Evolutionary conservation across 2,113 vertebrate species (phyloP).

Genomic region (Xenopus laevis): DNA sequence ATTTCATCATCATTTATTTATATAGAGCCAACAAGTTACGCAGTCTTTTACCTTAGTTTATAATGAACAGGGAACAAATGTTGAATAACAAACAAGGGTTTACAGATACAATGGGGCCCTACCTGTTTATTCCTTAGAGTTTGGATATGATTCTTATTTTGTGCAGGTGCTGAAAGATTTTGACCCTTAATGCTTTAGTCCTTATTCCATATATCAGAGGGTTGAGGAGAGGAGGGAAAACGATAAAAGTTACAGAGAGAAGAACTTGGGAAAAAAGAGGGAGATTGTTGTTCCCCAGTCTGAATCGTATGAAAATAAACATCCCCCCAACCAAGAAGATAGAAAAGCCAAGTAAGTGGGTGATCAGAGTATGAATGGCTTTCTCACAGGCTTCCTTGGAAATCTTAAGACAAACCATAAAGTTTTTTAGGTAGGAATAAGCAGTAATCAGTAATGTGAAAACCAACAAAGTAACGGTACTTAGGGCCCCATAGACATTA

Average conservation of each 20-base stretch:
- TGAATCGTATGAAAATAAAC: background rate
- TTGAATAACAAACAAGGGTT: too few species aligned
- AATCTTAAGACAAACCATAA: background rate
- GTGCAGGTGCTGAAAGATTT: background rate
- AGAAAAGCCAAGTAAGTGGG: background rate
- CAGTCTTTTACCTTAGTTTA: too few species aligned
- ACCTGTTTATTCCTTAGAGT: too few species aligned
- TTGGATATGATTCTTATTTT: too few species aligned
- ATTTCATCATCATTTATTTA: too few species aligned
- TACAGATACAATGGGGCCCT: too few species aligned
- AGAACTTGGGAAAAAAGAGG: background rate
- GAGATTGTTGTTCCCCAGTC: background rate
- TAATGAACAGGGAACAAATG: too few species aligned
- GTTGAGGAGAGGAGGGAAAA: background rate
- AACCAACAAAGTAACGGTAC: background rate
- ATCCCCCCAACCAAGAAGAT: background rate
- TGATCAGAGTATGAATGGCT: conserved; percentile 9
- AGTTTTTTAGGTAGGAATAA: background rate
- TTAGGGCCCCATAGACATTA: background rate
- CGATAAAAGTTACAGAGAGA: background rate
- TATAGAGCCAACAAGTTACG: too few species aligned
- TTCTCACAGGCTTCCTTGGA: conserved; percentile 6
- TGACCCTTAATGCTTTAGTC: background rate
- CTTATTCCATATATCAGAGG: conserved; percentile 1
- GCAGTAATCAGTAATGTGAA: background rate